A percentile compares a stretch with the other conserved stretches of the same genome.
These are phyloP conservation scores for Serilophus lunatus DNA, from an alignment of 2,113 vertebrate genomes.

Conservation along the genomic window DNA sequence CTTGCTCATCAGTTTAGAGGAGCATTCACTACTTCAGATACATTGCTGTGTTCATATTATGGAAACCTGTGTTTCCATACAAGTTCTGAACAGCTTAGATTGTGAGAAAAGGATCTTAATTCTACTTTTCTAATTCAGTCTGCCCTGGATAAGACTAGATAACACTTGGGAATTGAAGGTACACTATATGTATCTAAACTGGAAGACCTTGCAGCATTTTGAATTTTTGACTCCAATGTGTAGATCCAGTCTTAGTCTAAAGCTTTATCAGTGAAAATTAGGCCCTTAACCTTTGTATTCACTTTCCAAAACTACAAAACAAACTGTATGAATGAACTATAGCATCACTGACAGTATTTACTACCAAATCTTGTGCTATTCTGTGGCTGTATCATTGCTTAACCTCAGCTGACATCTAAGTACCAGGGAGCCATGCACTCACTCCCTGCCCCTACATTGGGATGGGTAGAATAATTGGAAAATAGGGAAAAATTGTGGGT, in stretches of 20 bases:
- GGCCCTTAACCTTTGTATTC: background rate
- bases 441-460: rapidly evolving
- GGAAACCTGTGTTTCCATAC: background rate
- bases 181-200: rapidly evolving
- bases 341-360: background rate
- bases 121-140: background rate
- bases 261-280: background rate
- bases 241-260: background rate
- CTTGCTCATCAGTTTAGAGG: background rate
- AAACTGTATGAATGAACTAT: background rate
- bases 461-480: background rate
- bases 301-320: background rate
- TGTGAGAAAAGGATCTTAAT: background rate
- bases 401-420: background rate
- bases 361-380: background rate
- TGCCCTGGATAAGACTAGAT: background rate
- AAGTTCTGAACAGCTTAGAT: background rate
- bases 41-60: background rate
- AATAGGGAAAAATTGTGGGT: background rate
- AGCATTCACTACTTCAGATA: background rate
- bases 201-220: background rate
- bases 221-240: background rate
- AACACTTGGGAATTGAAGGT: rapidly evolving
- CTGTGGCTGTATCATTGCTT: background rate
- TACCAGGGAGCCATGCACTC: background rate